phyloP scores from a whole-genome alignment of 2,888 invertebrate species.

The Epinotia brunnichana region DNA sequence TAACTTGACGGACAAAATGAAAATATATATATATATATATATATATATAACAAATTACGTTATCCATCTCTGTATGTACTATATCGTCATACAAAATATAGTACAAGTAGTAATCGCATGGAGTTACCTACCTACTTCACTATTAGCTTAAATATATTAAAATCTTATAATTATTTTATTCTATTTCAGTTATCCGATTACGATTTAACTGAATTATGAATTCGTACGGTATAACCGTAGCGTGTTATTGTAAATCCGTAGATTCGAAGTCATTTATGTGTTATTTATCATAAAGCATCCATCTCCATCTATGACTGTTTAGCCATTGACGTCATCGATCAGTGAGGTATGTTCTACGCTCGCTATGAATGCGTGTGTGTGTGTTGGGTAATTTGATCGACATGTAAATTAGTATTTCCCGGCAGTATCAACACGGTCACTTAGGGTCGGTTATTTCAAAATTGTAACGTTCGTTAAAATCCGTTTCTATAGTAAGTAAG shows the following conservation, averaged over 20 bases:
- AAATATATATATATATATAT: too few relatives aligned
- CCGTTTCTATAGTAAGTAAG: too few relatives aligned
- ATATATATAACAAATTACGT: background rate
- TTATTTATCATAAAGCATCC: background rate
- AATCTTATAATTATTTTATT: constrained; percentile 6
- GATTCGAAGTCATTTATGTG: background rate
- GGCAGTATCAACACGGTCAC: background rate
- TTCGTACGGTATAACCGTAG: background rate
- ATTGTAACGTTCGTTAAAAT: too few relatives aligned
- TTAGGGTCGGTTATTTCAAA: background rate
- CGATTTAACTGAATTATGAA: background rate
- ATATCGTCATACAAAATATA: background rate
- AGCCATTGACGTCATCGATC: constrained; percentile 14
- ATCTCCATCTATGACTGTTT: background rate
- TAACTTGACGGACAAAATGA: constrained; percentile 20
- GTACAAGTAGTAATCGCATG: background rate
- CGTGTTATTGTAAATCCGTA: background rate
- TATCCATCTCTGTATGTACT: constrained; percentile 9
- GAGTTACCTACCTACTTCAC: background rate
- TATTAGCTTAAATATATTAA: constrained; percentile 12
- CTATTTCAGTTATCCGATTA: background rate
- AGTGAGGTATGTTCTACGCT: constrained; percentile 1
- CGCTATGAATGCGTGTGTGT: background rate
- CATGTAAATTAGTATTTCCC: constrained; percentile 6
- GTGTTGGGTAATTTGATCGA: background rate